Percentiles rank a stretch among this genome's conserved stretches.
These are phyloP conservation scores for Marmota flaviventris DNA, from an alignment of 2,113 vertebrate genomes.

Conservation along the genomic window DNA sequence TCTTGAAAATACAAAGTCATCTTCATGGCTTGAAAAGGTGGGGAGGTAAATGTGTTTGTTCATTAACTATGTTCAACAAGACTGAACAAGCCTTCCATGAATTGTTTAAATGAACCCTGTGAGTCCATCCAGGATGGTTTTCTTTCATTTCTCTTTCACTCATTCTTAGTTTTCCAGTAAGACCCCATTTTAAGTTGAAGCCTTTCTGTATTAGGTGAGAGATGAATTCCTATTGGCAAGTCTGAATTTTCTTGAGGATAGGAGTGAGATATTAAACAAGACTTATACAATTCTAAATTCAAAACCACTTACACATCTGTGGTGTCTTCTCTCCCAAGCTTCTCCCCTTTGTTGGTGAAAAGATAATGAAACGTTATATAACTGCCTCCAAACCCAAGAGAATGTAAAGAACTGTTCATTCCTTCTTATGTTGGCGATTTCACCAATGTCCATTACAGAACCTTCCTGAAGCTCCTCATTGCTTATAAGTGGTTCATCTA, in stretches of 20 bases:
- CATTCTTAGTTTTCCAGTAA: background rate
- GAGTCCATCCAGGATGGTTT: background rate
- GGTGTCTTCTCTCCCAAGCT: background rate
- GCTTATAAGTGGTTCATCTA: background rate
- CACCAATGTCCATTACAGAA: background rate
- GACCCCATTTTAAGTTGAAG: background rate
- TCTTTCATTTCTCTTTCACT: background rate
- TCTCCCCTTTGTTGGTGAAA: background rate
- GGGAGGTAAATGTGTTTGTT: background rate
- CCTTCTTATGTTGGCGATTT: background rate
- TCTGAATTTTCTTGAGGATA: constrained; percentile 45
- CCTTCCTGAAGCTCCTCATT: background rate
- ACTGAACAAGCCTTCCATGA: rapidly evolving
- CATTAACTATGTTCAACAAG: background rate
- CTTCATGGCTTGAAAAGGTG: background rate
- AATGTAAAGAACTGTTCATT: background rate
- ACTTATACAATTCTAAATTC: constrained; percentile 56
- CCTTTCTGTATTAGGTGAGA: constrained; percentile 5
- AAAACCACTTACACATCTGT: constrained; percentile 60
- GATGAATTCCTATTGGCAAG: constrained; percentile 61
- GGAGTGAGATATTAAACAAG: constrained; percentile 54
- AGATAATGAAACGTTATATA: constrained; percentile 1
- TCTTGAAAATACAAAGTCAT: background rate
- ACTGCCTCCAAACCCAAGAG: background rate
- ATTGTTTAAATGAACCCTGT: background rate